These are phyloP conservation scores for Orussus abietinus DNA, from an alignment of 1,140 invertebrate genomes.

Conservation along the genomic window DNA sequence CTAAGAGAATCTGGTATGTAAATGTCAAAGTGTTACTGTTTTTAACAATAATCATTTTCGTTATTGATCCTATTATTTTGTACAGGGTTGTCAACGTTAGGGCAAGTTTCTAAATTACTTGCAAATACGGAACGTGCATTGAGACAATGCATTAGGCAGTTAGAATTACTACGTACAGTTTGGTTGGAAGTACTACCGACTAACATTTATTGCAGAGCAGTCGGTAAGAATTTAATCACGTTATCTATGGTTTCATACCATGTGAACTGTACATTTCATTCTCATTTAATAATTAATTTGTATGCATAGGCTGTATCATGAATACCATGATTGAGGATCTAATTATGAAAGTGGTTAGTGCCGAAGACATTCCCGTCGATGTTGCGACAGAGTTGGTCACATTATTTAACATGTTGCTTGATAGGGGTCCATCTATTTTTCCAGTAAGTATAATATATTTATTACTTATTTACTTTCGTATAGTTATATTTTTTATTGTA, in stretches of 20 bases:
- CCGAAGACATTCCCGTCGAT: constrained; percentile 67
- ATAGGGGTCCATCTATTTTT: constrained; percentile 57
- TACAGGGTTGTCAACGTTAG: constrained; percentile 59
- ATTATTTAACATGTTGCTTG: constrained; percentile 57
- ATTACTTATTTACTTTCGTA: no score
- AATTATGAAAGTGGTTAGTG: constrained; percentile 53
- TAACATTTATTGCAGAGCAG: constrained; percentile 64
- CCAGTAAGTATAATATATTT: constrained; percentile 43
- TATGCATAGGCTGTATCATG: constrained; percentile 56
- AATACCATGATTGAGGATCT: constrained; percentile 64
- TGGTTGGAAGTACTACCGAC: constrained; percentile 75
- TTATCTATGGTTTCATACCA: constrained; percentile 11
- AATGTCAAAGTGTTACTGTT: constrained; percentile 1
- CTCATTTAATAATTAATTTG: constrained; percentile 21
- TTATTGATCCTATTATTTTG: constrained; percentile 19
- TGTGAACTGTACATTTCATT: constrained; percentile 10
- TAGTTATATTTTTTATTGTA: no score
- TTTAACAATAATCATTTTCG: constrained; percentile 4
- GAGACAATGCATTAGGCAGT: constrained; percentile 76
- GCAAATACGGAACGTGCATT: constrained; percentile 68
- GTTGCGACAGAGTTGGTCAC: constrained; percentile 59
- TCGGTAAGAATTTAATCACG: constrained; percentile 44
- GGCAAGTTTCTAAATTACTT: constrained; percentile 53
- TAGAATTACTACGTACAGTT: constrained; percentile 79
- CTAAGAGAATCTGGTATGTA: constrained; percentile 65